A percentile compares a stretch with the other conserved stretches of the same genome.
phyloP scores from a whole-genome alignment of 1,140 invertebrate genomes.

The Trachymyrmex septentrionalis region DNA sequence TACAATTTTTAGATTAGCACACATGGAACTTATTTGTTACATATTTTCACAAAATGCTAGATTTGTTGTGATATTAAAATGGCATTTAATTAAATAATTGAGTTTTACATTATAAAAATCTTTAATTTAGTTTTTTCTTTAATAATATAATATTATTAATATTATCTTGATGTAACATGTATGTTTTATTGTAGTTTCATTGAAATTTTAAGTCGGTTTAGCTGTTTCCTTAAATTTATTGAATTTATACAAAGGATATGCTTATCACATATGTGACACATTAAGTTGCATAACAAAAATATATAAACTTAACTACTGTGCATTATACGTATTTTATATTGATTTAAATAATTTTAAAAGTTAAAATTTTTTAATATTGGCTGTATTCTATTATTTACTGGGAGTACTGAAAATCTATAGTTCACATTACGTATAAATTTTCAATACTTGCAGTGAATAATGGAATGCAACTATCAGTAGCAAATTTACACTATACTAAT shows the following conservation, averaged over 20 bases:
- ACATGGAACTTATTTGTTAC: slow-evolving; percentile 62
- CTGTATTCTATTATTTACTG: too few relatives aligned
- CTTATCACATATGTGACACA: background rate
- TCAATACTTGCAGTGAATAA: too few relatives aligned
- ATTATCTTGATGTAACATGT: background rate
- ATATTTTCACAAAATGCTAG: slow-evolving; percentile 64
- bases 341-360: slow-evolving; percentile 21
- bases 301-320: background rate
- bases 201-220: background rate
- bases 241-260: background rate
- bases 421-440: too few relatives aligned
- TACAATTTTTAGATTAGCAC: slow-evolving; percentile 51
- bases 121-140: background rate
- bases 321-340: background rate
- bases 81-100: slow-evolving; percentile 24
- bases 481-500: background rate
- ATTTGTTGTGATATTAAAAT: slow-evolving; percentile 69
- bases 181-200: background rate
- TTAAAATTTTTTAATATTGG: background rate
- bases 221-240: slow-evolving; percentile 3
- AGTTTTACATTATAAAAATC: background rate
- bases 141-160: background rate
- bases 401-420: too few relatives aligned
- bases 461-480: background rate
- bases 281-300: slow-evolving; percentile 18